These are phyloP conservation scores for Apeltes quadracus DNA, from an alignment of 2,113 vertebrate genomes.

Conservation along the genomic window DNA sequence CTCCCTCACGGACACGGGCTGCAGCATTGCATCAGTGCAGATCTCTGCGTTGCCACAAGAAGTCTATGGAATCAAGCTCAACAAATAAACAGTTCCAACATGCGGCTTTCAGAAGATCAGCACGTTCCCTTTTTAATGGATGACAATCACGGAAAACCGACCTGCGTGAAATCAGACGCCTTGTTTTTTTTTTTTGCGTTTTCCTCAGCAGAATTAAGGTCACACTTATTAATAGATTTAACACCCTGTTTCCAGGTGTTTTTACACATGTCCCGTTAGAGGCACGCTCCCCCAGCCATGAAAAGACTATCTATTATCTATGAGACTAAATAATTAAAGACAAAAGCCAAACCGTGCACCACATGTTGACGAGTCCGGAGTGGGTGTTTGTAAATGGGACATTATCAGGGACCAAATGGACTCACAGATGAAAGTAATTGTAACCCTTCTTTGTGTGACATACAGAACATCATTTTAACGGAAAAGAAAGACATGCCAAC, in stretches of 20 bases:
- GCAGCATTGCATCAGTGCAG: slow-evolving; percentile 1
- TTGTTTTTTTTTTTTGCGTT: slow-evolving; percentile 51
- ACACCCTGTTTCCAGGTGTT: slow-evolving; percentile 36
- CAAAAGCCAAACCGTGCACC: slow-evolving; percentile 68
- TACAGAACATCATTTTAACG: not conserved
- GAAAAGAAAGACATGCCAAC: slow-evolving; percentile 11
- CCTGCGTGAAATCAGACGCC: slow-evolving; percentile 38
- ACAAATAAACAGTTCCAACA: slow-evolving; percentile 13
- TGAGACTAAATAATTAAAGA: slow-evolving; percentile 78
- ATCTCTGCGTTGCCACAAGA: not conserved
- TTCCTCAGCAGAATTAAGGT: slow-evolving; percentile 62
- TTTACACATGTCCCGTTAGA: slow-evolving; percentile 69
- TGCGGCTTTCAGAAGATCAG: slow-evolving; percentile 17
- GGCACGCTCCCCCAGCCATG: too few species aligned
- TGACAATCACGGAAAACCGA: slow-evolving; percentile 55
- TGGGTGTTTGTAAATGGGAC: slow-evolving; percentile 45
- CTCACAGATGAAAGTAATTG: slow-evolving; percentile 1
- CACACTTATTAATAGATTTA: slow-evolving; percentile 41
- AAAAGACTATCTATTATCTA: slow-evolving; percentile 78
- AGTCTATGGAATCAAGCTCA: slow-evolving; percentile 13
- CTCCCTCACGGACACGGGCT: slow-evolving; percentile 15
- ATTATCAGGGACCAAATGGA: slow-evolving; percentile 31
- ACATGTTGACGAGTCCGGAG: slow-evolving; percentile 66
- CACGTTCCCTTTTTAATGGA: slow-evolving; percentile 57
- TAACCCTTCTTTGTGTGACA: slow-evolving; percentile 12